Evolutionary conservation across 2,113 vertebrate species (phyloP).

Genomic region (Antigone vipio): DNA sequence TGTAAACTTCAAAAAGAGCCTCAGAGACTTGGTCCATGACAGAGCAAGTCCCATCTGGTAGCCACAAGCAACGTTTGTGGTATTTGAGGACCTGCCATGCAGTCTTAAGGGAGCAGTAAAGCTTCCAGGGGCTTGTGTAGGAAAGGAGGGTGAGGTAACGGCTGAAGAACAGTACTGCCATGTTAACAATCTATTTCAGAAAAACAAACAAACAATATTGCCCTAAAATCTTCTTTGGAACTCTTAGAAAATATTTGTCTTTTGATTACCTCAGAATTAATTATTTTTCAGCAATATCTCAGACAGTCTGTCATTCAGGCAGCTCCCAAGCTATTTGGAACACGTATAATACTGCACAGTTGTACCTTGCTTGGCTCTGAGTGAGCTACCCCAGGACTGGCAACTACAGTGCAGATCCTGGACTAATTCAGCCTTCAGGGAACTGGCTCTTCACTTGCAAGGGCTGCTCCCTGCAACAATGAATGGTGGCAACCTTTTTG

Average conservation of each 20-base stretch:
- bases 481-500: not conserved
- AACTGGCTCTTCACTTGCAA: not conserved
- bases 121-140: not conserved
- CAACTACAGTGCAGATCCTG: not conserved
- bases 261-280: not conserved
- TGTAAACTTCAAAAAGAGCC: not conserved
- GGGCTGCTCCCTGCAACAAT: not conserved
- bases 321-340: not conserved
- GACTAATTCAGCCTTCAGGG: not conserved
- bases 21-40: not conserved
- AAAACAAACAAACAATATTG: not conserved
- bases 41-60: not conserved
- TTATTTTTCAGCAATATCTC: not conserved
- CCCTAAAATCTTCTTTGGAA: not conserved
- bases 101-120: not conserved
- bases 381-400: not conserved
- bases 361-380: not conserved
- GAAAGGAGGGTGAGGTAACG: not conserved
- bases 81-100: not conserved
- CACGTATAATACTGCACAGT: fast-evolving
- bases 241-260: not conserved
- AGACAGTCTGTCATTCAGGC: not conserved
- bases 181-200: not conserved
- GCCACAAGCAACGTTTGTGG: not conserved
- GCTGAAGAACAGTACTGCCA: not conserved